These are phyloP conservation scores for Agrochola circellaris DNA, from an alignment of 2,888 invertebrate genomes.

Conservation along the genomic window DNA sequence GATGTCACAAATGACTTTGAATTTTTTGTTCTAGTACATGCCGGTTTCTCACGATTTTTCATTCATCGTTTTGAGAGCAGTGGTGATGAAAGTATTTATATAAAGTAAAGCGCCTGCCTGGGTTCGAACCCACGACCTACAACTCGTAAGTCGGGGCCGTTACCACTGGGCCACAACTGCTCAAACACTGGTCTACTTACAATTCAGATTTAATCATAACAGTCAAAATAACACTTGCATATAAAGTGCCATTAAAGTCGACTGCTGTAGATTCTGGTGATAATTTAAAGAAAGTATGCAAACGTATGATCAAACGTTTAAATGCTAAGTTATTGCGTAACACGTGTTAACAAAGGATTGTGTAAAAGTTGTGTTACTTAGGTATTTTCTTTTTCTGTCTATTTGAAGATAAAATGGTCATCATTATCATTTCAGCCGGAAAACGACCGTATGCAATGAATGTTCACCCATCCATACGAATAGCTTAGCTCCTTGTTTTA, in stretches of 20 bases:
- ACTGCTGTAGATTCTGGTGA: constrained; percentile 43
- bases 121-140: too few relatives aligned
- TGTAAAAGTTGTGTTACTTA: constrained; percentile 21
- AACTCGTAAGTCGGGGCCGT: too few relatives aligned
- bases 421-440: too few relatives aligned
- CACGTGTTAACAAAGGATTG: constrained; percentile 32
- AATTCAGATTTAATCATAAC: constrained; percentile 38
- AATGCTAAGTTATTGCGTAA: constrained; percentile 48
- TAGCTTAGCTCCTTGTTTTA: constrained; percentile 10
- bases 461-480: background rate
- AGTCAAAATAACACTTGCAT: constrained; percentile 27
- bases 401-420: too few relatives aligned
- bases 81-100: too few relatives aligned
- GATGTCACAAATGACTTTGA: too few relatives aligned
- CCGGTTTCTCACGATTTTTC: too few relatives aligned
- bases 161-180: too few relatives aligned
- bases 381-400: constrained; percentile 16
- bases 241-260: constrained; percentile 41
- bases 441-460: background rate
- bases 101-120: too few relatives aligned
- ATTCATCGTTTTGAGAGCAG: too few relatives aligned
- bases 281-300: constrained; percentile 59
- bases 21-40: too few relatives aligned
- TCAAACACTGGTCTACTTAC: constrained; percentile 10
- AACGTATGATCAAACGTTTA: constrained; percentile 50